phyloP scores from a whole-genome alignment of 2,113 vertebrate species.

The Lates calcarifer region DNA sequence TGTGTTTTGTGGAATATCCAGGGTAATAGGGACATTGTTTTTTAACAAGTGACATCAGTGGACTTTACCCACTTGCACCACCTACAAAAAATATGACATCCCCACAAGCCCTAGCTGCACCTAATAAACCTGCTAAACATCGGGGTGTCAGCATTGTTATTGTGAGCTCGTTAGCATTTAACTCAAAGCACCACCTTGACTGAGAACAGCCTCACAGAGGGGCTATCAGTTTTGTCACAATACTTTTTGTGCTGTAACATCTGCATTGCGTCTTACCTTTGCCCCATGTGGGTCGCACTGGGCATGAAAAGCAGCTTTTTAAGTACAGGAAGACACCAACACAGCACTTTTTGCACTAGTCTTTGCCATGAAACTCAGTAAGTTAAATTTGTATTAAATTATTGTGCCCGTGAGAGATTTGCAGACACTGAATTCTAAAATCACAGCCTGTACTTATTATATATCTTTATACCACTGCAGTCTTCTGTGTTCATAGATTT shows the following conservation, averaged over 20 bases:
- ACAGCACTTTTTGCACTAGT: background rate
- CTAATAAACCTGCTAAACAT: background rate
- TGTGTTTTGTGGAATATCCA: constrained; percentile 1
- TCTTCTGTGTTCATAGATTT: background rate
- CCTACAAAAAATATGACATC: no score
- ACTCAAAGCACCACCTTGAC: background rate
- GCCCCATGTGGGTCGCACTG: background rate
- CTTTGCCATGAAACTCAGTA: background rate
- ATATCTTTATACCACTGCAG: background rate
- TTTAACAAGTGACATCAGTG: background rate
- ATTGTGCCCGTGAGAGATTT: no score
- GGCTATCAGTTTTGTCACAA: background rate
- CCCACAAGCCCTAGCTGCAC: background rate
- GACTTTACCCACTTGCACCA: background rate
- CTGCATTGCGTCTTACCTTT: background rate
- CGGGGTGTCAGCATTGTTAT: background rate
- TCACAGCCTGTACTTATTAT: background rate
- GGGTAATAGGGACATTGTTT: background rate
- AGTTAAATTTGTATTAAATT: background rate
- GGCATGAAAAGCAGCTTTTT: background rate
- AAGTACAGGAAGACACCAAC: background rate
- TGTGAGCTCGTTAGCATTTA: background rate
- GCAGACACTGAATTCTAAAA: background rate
- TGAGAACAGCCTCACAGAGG: background rate
- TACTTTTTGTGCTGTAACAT: background rate